Conservation (phyloP, 2,113 vertebrate genomes). For the Miniopterus natalensis region DNA sequence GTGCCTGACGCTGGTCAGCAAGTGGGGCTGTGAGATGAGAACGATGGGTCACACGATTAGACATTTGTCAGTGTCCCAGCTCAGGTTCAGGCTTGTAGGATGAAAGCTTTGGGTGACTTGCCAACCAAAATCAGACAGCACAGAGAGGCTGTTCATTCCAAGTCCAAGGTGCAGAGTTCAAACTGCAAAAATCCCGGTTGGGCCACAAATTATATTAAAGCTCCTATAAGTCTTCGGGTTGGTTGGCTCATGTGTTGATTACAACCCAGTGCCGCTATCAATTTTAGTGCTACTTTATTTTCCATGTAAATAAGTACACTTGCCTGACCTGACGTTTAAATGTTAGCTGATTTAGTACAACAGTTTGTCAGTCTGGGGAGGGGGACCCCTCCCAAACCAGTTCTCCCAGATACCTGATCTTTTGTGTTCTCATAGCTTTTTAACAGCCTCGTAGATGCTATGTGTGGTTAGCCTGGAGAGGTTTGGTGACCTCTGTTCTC, state of each 20-base stretch:
- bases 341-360: not conserved
- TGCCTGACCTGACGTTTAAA: conserved; percentile 19
- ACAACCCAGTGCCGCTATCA: not conserved
- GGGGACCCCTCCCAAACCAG: not conserved
- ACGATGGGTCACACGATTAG: not conserved
- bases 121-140: too few species aligned
- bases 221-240: not conserved
- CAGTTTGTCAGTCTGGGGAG: not conserved
- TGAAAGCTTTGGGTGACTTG: not conserved
- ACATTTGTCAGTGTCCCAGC: not conserved
- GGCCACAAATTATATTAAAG: not conserved
- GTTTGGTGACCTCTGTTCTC: not conserved
- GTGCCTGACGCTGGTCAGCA: not conserved
- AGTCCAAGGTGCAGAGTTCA: not conserved
- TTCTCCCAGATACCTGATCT: not conserved
- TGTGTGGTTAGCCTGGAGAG: not conserved
- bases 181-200: not conserved
- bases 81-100: not conserved
- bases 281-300: conserved; percentile 31
- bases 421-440: not conserved
- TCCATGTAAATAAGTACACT: conserved; percentile 48
- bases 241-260: conserved; percentile 38
- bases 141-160: not conserved
- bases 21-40: not conserved
- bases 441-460: not conserved